These are phyloP conservation scores for Enoplosus armatus DNA, from an alignment of 2,797 vertebrate genomes.

Conservation along the genomic window DNA sequence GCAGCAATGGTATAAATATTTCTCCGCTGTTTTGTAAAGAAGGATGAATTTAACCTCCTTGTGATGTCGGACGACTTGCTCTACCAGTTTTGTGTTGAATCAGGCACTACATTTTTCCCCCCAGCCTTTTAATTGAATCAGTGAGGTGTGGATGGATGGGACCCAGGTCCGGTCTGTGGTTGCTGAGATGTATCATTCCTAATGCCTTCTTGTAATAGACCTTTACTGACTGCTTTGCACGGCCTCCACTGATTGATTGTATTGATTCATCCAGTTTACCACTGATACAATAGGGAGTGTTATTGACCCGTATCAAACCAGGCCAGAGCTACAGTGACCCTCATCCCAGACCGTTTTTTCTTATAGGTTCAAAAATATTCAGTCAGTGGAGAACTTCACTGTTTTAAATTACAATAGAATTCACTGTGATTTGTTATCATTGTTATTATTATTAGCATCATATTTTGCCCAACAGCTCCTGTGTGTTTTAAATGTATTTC, in stretches of 20 bases:
- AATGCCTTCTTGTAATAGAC: constrained; percentile 76
- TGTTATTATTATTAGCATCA: constrained; percentile 28
- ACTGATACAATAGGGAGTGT: constrained; percentile 71
- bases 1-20: constrained; percentile 77
- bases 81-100: constrained; percentile 62
- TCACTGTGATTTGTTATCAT: constrained; percentile 37
- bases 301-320: constrained; percentile 71
- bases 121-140: constrained; percentile 80
- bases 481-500: constrained; percentile 71
- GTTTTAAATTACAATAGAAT: constrained; percentile 39
- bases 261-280: constrained; percentile 81
- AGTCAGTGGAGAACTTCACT: constrained; percentile 30
- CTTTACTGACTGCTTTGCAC: constrained; percentile 75
- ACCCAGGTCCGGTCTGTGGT: constrained; percentile 66
- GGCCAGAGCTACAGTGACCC: constrained; percentile 53
- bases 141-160: constrained; percentile 75
- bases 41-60: constrained; percentile 68
- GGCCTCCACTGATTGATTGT: constrained; percentile 74
- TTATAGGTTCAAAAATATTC: constrained; percentile 23
- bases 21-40: constrained; percentile 70
- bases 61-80: constrained; percentile 54
- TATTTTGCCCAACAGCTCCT: constrained; percentile 42
- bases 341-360: constrained; percentile 46
- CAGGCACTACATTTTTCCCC: constrained; percentile 40
- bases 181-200: constrained; percentile 72